Conservation (phyloP, 2,888 invertebrate genomes). For the Apomyelois bistriatella region DNA sequence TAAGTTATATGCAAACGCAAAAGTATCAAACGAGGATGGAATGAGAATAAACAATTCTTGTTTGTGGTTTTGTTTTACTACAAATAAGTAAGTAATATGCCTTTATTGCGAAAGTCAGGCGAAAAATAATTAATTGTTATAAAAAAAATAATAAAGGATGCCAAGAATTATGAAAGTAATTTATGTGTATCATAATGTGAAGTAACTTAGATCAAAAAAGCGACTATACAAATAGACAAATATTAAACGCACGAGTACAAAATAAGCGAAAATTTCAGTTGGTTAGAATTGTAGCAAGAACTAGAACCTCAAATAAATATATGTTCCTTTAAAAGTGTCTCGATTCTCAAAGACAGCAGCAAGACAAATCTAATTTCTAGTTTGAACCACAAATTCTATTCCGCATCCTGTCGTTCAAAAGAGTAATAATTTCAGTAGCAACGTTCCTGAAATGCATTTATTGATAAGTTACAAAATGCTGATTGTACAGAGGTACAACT, state of each 20-base stretch:
- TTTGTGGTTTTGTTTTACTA: too few species aligned
- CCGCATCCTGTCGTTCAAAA: slow-evolving; percentile 18
- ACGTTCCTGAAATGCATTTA: slow-evolving; percentile 13
- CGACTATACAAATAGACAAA: background rate
- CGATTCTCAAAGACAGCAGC: slow-evolving; percentile 11
- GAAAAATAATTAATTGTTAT: too few species aligned
- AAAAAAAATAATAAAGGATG: too few species aligned
- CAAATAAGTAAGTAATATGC: too few species aligned
- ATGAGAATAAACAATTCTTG: too few species aligned
- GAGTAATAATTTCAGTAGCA: slow-evolving; percentile 22
- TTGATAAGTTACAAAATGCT: slow-evolving; percentile 11
- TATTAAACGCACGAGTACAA: background rate
- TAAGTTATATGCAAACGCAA: too few species aligned
- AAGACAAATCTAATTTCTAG: slow-evolving; percentile 18
- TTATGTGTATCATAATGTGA: too few species aligned
- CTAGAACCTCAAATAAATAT: background rate
- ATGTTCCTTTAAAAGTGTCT: slow-evolving; percentile 1
- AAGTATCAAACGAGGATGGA: too few species aligned
- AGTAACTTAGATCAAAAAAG: too few species aligned
- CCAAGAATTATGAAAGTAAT: too few species aligned
- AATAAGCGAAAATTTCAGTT: background rate
- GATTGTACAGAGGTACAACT: background rate
- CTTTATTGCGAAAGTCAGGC: too few species aligned
- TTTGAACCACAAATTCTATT: slow-evolving; percentile 20
- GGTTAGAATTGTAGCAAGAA: background rate